phyloP scores from a whole-genome alignment of 2,797 vertebrate species.

The Tauraco hartlaubi region DNA sequence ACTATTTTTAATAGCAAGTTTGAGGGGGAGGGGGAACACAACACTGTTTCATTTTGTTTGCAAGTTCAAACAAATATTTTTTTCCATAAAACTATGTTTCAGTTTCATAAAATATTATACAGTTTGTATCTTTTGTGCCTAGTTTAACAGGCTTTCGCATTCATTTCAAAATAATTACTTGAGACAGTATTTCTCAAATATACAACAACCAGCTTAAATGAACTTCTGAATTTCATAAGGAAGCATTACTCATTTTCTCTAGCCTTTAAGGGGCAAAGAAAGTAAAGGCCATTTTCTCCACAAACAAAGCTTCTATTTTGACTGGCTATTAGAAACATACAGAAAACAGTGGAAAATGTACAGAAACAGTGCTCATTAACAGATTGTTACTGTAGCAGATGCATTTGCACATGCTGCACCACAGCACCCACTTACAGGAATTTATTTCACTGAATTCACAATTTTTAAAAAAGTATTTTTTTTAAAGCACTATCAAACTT shows the following conservation, averaged over 20 bases:
- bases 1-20: background rate
- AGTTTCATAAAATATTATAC: background rate
- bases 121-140: background rate
- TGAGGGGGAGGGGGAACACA: too few relatives aligned
- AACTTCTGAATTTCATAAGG: background rate
- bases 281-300: background rate
- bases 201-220: background rate
- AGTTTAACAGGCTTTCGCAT: background rate
- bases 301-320: background rate
- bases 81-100: background rate
- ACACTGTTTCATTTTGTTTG: background rate
- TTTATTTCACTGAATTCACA: background rate
- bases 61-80: background rate
- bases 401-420: background rate
- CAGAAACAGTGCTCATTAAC: background rate
- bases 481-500: background rate
- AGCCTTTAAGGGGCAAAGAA: background rate
- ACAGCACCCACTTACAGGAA: fast-evolving
- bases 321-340: background rate
- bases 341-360: background rate
- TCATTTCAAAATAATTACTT: background rate
- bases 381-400: background rate
- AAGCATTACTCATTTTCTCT: background rate
- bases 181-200: background rate
- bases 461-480: background rate